Percentiles rank a stretch among this genome's conserved stretches.
Evolutionary conservation across 1,140 invertebrate genomes (phyloP).

Genomic region (Ceratoteleas bidentatus): DNA sequence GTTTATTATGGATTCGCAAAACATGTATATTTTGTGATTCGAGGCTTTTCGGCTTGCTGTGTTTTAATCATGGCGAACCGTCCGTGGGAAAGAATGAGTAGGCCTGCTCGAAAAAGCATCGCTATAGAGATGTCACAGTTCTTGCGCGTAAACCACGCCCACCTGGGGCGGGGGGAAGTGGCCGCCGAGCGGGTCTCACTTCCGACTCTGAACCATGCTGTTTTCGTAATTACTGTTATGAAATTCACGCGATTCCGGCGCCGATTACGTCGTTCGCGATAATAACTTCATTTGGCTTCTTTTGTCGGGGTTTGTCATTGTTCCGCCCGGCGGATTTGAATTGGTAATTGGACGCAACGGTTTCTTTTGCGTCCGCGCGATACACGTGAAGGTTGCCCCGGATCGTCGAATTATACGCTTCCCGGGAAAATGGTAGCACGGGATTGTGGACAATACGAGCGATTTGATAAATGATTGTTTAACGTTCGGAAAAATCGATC

Average conservation of each 20-base stretch:
- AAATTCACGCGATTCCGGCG: background rate
- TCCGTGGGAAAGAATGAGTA: constrained; percentile 49
- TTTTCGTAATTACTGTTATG: constrained; percentile 15
- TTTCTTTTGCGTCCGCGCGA: no score
- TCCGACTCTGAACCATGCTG: constrained; percentile 17
- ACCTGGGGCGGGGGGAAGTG: constrained; percentile 15
- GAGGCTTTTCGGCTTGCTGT: constrained; percentile 37
- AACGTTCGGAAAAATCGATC: no score
- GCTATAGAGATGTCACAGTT: constrained; percentile 54
- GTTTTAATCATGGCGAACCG: constrained; percentile 42
- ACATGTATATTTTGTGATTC: no score
- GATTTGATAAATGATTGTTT: no score
- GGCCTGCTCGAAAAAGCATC: constrained; percentile 11
- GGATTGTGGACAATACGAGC: no score
- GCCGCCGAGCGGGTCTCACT: constrained; percentile 17
- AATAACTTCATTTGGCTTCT: background rate
- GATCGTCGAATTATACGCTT: no score
- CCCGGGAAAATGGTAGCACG: no score
- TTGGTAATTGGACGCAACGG: no score
- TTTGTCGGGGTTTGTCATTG: background rate
- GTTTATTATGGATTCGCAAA: no score
- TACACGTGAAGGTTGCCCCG: no score
- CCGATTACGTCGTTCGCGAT: background rate
- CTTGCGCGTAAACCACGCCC: constrained; percentile 40
- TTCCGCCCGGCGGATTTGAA: no score